Conservation (phyloP, 2,113 vertebrate genomes). For the Prionailurus bengalensis region DNA sequence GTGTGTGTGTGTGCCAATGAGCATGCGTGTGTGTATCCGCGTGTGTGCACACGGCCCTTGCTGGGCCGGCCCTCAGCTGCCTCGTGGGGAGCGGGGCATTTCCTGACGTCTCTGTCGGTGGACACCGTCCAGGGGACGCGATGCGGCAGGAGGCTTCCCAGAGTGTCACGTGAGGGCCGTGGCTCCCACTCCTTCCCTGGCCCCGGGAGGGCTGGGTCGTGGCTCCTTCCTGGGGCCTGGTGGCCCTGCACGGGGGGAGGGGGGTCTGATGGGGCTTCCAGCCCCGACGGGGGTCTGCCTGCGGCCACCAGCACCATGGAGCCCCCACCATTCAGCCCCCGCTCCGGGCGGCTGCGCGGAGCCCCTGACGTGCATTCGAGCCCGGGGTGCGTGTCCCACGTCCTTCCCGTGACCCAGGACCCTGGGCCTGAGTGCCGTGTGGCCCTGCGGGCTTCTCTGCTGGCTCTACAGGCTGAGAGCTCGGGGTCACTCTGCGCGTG, state of each 20-base stretch:
- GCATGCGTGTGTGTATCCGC: fast-evolving
- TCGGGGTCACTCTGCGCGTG: neutral
- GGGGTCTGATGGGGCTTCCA: neutral
- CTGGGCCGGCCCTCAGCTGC: neutral
- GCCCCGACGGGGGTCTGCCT: fast-evolving
- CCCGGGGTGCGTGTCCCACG: fast-evolving
- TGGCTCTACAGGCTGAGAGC: neutral
- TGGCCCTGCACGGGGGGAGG: neutral
- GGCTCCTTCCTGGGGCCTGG: neutral
- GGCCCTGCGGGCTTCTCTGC: too few relatives aligned
- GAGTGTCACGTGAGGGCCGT: fast-evolving
- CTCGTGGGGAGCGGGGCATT: fast-evolving
- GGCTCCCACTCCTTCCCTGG: neutral
- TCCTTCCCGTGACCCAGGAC: neutral
- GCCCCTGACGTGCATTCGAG: neutral
- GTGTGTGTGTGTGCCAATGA: neutral
- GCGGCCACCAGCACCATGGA: fast-evolving
- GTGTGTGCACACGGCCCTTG: neutral
- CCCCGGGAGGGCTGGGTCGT: neutral
- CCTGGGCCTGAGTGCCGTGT: fast-evolving
- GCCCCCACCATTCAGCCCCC: too few relatives aligned
- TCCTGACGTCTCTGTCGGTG: neutral
- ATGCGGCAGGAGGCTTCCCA: neutral
- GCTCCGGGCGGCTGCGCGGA: fast-evolving
- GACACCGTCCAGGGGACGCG: neutral